phyloP scores from a whole-genome alignment of 2,797 vertebrate species.

The Acrocephalus scirpaceus region DNA sequence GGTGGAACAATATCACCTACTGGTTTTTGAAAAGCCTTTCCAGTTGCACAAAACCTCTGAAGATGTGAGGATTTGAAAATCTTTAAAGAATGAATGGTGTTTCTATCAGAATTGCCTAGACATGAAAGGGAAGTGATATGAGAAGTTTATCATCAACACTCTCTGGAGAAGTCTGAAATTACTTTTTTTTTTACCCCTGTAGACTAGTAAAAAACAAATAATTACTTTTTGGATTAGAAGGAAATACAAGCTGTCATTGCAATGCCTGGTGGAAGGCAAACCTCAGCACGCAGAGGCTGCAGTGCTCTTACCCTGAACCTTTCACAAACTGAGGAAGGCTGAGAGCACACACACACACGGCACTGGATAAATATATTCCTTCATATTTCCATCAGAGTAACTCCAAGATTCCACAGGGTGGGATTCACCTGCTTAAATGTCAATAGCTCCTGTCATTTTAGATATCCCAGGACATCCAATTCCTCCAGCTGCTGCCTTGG shows the following conservation, averaged over 20 bases:
- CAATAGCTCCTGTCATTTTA: background rate
- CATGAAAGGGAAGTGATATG: background rate
- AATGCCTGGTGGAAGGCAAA: background rate
- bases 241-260: background rate
- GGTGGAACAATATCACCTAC: background rate
- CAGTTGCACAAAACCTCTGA: background rate
- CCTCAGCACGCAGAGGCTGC: background rate
- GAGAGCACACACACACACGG: background rate
- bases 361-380: background rate
- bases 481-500: background rate
- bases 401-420: background rate
- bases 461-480: background rate
- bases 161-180: background rate
- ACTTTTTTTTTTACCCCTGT: background rate
- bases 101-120: constrained; percentile 4
- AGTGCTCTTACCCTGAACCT: background rate
- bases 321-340: background rate
- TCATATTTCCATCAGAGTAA: background rate
- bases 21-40: background rate
- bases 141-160: background rate
- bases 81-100: background rate
- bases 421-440: background rate
- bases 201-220: constrained; percentile 10
- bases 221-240: background rate
- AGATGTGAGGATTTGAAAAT: background rate